Conservation (phyloP, 2,113 vertebrate genomes). For the Sialia sialis region DNA sequence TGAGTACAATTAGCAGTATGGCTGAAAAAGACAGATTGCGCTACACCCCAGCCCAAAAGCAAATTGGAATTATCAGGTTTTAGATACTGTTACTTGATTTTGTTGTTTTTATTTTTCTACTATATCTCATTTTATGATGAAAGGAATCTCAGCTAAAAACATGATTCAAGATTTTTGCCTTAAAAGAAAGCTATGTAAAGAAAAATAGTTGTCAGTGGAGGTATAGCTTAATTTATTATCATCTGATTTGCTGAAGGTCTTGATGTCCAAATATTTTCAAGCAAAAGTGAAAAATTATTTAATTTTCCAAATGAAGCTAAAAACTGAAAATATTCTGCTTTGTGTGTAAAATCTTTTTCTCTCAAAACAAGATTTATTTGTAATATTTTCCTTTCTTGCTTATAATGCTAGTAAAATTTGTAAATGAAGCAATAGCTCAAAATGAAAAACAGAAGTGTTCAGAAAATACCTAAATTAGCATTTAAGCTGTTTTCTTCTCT, state of each 20-base stretch:
- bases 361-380: neutral
- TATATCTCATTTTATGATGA: neutral
- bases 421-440: neutral
- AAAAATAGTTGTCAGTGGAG: neutral
- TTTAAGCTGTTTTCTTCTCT: neutral
- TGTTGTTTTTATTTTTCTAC: neutral
- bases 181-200: neutral
- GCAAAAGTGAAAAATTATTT: neutral
- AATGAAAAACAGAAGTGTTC: rapidly evolving
- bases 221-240: neutral
- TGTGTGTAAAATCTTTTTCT: neutral
- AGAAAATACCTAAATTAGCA: neutral
- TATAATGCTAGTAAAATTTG: neutral
- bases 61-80: neutral
- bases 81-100: neutral
- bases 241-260: neutral
- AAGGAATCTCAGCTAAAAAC: neutral
- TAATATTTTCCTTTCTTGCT: neutral
- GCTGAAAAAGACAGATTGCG: neutral
- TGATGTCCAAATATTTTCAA: neutral
- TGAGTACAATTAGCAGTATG: neutral
- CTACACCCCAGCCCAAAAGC: neutral
- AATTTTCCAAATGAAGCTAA: neutral
- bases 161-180: rapidly evolving
- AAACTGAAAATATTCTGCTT: neutral